Conservation (phyloP, 1,140 invertebrate genomes). For the Ceratitis capitata region DNA sequence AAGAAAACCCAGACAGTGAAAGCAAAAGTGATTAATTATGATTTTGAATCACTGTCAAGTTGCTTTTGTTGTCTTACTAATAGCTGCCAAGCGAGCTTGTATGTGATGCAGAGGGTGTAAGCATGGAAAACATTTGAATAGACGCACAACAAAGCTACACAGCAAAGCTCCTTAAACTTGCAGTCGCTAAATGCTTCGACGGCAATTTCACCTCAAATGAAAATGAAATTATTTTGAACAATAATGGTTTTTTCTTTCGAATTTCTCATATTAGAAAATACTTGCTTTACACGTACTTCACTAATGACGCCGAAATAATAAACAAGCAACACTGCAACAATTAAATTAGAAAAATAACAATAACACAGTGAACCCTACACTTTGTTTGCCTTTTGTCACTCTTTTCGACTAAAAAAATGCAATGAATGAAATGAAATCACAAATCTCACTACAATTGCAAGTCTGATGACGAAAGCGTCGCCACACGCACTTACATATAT, state of each 20-base stretch:
- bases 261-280: neutral
- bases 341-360: neutral
- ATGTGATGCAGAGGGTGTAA: too few species aligned
- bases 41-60: too few species aligned
- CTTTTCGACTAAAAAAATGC: too few species aligned
- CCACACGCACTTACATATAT: neutral
- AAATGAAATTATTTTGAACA: neutral
- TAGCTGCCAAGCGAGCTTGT: too few species aligned
- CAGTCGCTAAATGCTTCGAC: neutral
- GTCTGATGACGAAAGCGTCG: neutral
- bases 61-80: too few species aligned
- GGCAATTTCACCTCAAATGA: neutral
- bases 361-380: neutral
- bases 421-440: neutral
- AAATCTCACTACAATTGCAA: too few species aligned
- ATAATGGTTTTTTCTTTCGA: too few species aligned
- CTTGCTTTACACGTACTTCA: neutral
- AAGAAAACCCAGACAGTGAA: too few species aligned
- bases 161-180: too few species aligned
- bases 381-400: neutral
- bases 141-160: too few species aligned
- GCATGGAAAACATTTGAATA: too few species aligned
- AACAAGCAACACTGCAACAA: neutral
- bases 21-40: too few species aligned
- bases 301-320: neutral